Evolutionary conservation across 2,888 invertebrate species (phyloP), one percentile per base, ranked within the genome.

Genomic region (Actias luna): DNA sequence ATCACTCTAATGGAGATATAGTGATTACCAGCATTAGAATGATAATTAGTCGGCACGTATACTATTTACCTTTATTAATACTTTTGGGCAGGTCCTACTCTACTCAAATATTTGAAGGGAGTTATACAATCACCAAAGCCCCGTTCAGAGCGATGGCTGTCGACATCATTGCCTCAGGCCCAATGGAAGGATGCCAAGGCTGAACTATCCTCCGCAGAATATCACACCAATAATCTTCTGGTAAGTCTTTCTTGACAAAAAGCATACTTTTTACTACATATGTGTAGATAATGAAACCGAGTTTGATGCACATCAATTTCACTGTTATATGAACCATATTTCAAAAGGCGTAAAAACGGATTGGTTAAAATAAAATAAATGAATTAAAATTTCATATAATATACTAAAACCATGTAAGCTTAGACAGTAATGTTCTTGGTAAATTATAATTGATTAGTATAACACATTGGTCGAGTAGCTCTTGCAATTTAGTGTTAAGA

Each of bases 171-270:
- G 1, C 96, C 96, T 0, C 93, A 94, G 66, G 81, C 87, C 1
- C 89, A 95, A 60, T 98, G 97, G 98, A 94, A 94, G 55, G 93
- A 94, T 0, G 85, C 94, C 0, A 92, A 94, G 36, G 95, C 95
- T 0, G 88, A 93, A 67, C 81, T 94, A 2, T 96, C 95, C 1
- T 97, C 97, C 0, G 96, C 98, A 2, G 97, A 97, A 72, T 99
- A 99, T 82, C 97, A 97, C 78, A 96, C 96, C 1, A 97, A 97
- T 79, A 98, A 98, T 81, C 89, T 97, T 29, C 84, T 97, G 70
- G 79, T 96, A 93, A 93, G 78, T 87, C n/a, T n/a, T 29, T 25
- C 36, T 7, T 7, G 18, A n/a, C 8, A 42, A 16, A 18, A 42
- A 18, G 8, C 1, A 1, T 18, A 18, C n/a, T 5, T 36, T 16